A percentile compares a stretch with the other conserved stretches of the same genome.
Conservation (phyloP, 2,113 vertebrate species). For the Bombycilla garrulus region DNA sequence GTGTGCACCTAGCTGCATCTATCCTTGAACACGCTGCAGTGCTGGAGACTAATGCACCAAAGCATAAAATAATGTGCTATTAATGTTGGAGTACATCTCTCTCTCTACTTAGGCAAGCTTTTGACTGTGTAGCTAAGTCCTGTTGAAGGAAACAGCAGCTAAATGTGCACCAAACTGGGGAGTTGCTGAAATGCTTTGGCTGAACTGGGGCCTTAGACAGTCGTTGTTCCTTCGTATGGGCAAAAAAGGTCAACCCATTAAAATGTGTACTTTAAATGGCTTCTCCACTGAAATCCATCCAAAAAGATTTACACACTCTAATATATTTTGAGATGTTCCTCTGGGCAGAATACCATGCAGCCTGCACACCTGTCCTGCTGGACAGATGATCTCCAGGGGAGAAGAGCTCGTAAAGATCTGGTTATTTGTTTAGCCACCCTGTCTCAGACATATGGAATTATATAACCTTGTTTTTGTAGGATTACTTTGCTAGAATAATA, state of each 20-base stretch:
- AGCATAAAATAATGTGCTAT: not conserved
- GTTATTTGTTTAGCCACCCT: constrained; percentile 62
- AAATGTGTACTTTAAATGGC: not conserved
- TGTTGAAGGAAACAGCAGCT: not conserved
- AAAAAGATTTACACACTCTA: constrained; percentile 15
- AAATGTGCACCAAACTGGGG: not conserved
- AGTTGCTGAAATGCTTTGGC: not conserved
- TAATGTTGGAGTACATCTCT: not conserved
- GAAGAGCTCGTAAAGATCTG: constrained; percentile 10
- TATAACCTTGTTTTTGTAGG: constrained; percentile 66
- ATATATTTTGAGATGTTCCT: constrained; percentile 22
- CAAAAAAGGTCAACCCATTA: not conserved
- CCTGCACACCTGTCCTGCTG: constrained; percentile 38
- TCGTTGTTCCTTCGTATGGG: not conserved
- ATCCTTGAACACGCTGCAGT: not conserved
- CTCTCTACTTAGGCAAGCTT: not conserved
- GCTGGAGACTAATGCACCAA: not conserved
- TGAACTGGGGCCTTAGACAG: not conserved
- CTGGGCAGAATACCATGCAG: constrained; percentile 25
- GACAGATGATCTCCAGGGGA: constrained; percentile 13
- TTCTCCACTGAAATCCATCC: not conserved
- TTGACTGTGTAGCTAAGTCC: not conserved
- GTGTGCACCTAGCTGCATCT: not conserved
- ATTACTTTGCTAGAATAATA: constrained; percentile 74
- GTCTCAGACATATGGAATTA: constrained; percentile 42